A percentile compares a stretch with the other conserved stretches of the same genome.
Evolutionary conservation across 2,888 invertebrate species (phyloP).

Genomic region (Coenonympha glycerion): DNA sequence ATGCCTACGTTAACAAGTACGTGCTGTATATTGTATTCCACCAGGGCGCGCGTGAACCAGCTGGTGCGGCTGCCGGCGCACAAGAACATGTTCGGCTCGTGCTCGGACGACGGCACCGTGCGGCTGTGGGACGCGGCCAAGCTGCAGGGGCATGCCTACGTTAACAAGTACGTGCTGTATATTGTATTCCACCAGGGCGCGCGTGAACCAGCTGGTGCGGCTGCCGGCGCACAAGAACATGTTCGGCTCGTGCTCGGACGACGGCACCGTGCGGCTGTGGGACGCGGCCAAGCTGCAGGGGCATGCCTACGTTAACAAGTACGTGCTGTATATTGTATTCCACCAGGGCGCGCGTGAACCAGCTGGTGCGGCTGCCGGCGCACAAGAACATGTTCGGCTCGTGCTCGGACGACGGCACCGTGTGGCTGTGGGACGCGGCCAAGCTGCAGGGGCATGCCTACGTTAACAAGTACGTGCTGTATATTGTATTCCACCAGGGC

Average conservation of each 20-base stretch:
- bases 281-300: slow-evolving; percentile 93
- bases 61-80: slow-evolving; percentile 80
- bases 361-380: slow-evolving; percentile 81
- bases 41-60: slow-evolving; percentile 76
- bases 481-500: no score
- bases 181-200: slow-evolving; percentile 62
- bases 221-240: slow-evolving; percentile 75
- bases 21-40: no score
- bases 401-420: slow-evolving; percentile 92
- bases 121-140: slow-evolving; percentile 93
- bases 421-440: slow-evolving; percentile 93
- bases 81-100: slow-evolving; percentile 79
- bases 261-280: slow-evolving; percentile 94
- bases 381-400: slow-evolving; percentile 78
- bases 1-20: slow-evolving; percentile 94
- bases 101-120: slow-evolving; percentile 92
- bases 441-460: slow-evolving; percentile 92
- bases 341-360: slow-evolving; percentile 75
- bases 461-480: slow-evolving; percentile 86
- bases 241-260: slow-evolving; percentile 86
- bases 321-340: no score
- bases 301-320: slow-evolving; percentile 92
- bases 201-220: slow-evolving; percentile 81
- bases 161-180: no score
- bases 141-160: slow-evolving; percentile 91